Conservation (phyloP, 1,140 invertebrate genomes). For the Fopius arisanus region DNA sequence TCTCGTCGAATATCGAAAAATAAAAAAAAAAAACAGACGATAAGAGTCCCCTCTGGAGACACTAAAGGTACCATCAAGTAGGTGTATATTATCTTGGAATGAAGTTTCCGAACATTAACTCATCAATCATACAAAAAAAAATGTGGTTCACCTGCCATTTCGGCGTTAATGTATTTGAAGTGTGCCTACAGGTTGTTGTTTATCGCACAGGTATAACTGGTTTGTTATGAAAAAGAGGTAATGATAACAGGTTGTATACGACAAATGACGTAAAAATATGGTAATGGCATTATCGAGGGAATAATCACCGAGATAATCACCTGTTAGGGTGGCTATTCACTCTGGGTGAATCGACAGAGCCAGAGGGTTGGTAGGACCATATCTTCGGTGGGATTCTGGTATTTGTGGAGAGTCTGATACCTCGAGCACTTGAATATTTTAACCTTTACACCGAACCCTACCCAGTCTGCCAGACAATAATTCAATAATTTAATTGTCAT, state of each 20-base stretch:
- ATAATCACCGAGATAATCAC: neutral
- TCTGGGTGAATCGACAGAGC: too few species aligned
- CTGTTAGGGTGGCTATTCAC: neutral
- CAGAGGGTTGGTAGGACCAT: neutral
- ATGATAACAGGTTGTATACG: conserved; percentile 60
- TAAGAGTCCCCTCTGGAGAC: neutral
- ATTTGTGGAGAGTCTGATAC: too few species aligned
- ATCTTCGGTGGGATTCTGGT: neutral
- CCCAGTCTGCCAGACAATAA: too few species aligned
- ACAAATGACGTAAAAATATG: conserved; percentile 51
- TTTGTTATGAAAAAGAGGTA: conserved; percentile 41
- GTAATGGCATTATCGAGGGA: conserved; percentile 28
- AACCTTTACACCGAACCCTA: too few species aligned
- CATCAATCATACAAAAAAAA: conserved; percentile 35
- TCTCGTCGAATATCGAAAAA: neutral
- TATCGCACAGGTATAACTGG: conserved; percentile 64
- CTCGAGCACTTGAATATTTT: too few species aligned
- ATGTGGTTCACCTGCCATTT: conserved; percentile 51
- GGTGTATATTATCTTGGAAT: neutral
- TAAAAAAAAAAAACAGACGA: neutral
- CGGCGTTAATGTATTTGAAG: conserved; percentile 65
- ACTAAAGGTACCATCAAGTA: neutral
- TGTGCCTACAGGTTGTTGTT: conserved; percentile 63
- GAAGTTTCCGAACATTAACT: conserved; percentile 35
- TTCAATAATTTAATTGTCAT: too few species aligned